Conservation (phyloP, 1,140 invertebrate genomes). For the Drosophila chauvacae region DNA sequence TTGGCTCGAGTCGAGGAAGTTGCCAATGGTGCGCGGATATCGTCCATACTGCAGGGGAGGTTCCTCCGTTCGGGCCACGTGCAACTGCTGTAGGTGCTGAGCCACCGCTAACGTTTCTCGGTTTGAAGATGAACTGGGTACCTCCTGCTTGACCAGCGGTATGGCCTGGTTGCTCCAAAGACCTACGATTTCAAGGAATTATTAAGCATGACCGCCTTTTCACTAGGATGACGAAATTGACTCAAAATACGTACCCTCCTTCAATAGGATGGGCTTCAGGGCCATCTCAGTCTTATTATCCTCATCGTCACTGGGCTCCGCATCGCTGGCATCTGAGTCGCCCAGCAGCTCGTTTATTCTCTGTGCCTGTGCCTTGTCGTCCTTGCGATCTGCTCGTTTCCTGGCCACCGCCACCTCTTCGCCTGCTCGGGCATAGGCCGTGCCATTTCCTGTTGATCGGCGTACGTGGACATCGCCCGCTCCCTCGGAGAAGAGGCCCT, state of each 20-base stretch:
- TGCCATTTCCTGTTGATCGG: constrained; percentile 43
- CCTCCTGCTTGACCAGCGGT: constrained; percentile 50
- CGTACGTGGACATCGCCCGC: constrained; percentile 71
- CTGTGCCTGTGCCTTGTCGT: constrained; percentile 55
- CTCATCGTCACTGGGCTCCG: constrained; percentile 61
- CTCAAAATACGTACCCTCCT: constrained; percentile 54
- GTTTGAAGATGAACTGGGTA: background rate
- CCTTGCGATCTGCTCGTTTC: constrained; percentile 64
- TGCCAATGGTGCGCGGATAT: constrained; percentile 65
- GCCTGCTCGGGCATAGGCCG: constrained; percentile 44
- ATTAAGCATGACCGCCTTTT: background rate
- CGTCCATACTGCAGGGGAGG: constrained; percentile 66
- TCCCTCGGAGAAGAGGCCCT: constrained; percentile 79
- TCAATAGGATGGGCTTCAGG: constrained; percentile 64
- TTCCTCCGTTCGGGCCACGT: constrained; percentile 47
- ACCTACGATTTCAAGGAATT: constrained; percentile 17
- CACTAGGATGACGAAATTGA: background rate
- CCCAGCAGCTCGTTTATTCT: constrained; percentile 54
- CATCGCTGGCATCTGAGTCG: constrained; percentile 58
- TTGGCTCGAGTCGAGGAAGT: constrained; percentile 55
- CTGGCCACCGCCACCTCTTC: constrained; percentile 60
- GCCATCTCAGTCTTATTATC: constrained; percentile 78
- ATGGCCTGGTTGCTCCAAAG: constrained; percentile 66
- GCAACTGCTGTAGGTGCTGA: constrained; percentile 56
- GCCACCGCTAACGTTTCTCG: constrained; percentile 56